A percentile compares a stretch with the other conserved stretches of the same genome.
These are phyloP conservation scores for Dinocampus coccinellae DNA, from an alignment of 2,888 invertebrate species.

Conservation along the genomic window DNA sequence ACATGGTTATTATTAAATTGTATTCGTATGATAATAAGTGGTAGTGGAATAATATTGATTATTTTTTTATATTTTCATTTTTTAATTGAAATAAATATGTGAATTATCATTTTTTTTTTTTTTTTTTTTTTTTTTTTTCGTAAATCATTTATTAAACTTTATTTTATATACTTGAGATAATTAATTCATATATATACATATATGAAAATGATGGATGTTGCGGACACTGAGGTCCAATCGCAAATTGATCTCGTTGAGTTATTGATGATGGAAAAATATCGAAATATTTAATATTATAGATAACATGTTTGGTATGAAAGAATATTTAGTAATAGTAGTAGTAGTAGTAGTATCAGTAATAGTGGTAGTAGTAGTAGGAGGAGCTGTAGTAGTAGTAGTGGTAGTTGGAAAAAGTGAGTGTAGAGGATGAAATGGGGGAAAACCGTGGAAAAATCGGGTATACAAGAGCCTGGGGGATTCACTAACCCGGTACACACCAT, in stretches of 20 bases:
- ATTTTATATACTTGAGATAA: background rate
- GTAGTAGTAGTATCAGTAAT: too few species aligned
- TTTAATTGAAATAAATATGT: background rate
- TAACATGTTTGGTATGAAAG: constrained; percentile 18
- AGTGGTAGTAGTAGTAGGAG: too few species aligned
- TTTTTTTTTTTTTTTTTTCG: too few species aligned
- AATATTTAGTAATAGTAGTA: too few species aligned
- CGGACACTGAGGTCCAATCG: constrained; percentile 16
- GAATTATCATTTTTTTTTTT: too few species aligned
- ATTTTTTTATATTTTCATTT: background rate
- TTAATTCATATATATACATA: constrained; percentile 1
- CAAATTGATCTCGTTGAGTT: constrained; percentile 53
- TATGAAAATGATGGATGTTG: background rate
- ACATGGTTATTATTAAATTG: background rate
- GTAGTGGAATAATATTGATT: background rate
- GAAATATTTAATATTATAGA: constrained; percentile 23
- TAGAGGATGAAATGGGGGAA: constrained; percentile 40
- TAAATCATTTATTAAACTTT: too few species aligned
- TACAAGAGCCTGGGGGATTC: constrained; percentile 47
- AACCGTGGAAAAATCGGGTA: constrained; percentile 58
- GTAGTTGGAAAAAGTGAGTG: background rate
- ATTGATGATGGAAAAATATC: constrained; percentile 36
- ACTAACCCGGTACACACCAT: constrained; percentile 45
- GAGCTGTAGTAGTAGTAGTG: too few species aligned
- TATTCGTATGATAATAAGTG: background rate